Base-by-base conservation (phyloP, 2,113 vertebrate genomes). In the Centropristis striata region DNA sequence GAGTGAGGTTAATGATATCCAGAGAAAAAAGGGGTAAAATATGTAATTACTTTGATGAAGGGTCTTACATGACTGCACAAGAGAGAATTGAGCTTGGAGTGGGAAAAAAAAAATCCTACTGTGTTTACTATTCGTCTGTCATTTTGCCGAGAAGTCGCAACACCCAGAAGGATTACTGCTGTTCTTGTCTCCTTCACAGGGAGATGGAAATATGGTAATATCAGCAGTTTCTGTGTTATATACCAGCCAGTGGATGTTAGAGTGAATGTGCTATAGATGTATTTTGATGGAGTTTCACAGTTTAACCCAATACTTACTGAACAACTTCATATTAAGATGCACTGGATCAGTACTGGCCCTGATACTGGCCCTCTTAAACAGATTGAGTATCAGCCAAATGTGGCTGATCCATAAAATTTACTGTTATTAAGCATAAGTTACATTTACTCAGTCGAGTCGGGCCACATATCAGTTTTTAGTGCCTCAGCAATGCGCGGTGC, bases 161-260 rank as follows among this genome's bases (percentile, higher is more conserved):
- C 71, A 77, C 44, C 42, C 64, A 14, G 46, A 28, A 53, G 67
- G 42, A 72, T 80, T 64, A 75, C 39, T 53, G 27, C 53, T 53
- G 50, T 76, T 69, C 25, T 51, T 53, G 11, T 60, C 47, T 65
- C n/a, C 28, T 83, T 74, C 59, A 70, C 61, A 36, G 53, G 55
- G 44, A 81, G 60, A 84, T 70, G 61, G 58, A 79, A 63, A 81
- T 68, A 73, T 81, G 76, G 41, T 74, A 85, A 85, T 70, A 39
- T 60, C 57, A 73, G 47, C 46, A 23, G 53, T 79, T 68, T 74
- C 42, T 58, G 14, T 44, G 46, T 58, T 58, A 55, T 37, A 64
- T 28, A 50, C 20, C 46, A 36, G 46, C 47, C 58, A 60, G 37
- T 28, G 41, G 25, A 51, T 47, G 37, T 53, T 8, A 44, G 5